Evolutionary conservation across 2,888 invertebrate genomes (phyloP), one percentile per base, ranked within the genome.

Genomic region (Zootermopsis nevadensis): DNA sequence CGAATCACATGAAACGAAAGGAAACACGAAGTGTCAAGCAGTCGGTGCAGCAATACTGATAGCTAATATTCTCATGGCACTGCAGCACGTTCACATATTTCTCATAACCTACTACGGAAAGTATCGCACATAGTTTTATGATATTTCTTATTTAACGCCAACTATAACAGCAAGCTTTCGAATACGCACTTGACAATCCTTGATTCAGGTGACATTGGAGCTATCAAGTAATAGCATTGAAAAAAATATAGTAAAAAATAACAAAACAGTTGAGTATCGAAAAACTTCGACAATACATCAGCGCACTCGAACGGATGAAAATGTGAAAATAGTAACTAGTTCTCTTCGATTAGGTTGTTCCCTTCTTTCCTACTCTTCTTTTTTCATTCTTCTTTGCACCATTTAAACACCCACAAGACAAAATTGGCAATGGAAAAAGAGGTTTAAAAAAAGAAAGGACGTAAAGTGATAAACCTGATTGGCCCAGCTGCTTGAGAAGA

Each of bases 391-490:
- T 79, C 83, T 83, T 72, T 60, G 72, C 77, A 80, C 72, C 79
- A 83, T 83, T 83, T 67, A 83, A 80, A 83, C 83, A 83, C 33
- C 80, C 74, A 79, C 66, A 83, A 83, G 79, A 80, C 83, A 72
- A 83, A 83, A 80, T 83, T 83, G 83, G 83, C 83, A 80, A 77
- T 35, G n/a, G 38, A 30, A 82, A 83, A 83, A 69, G 48, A 53
- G 66, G 53, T n/a, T 48, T 53, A 82, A 83, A 83, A 80, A 79
- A 83, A 53, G 48, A 83, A 48, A 53, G 42, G 35, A 83, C 60
- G 67, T 69, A 42, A 30, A 72, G 22, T 69, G 30, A 80, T 67
- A 53, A 72, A 53, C 79, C 48, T 38, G 79, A 83, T 83, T 83
- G 83, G 83, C 35, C 72, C 72, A 72, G 67, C 42, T 69, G 79